Evolutionary conservation across 92 coral and sea anemone species (phyloP), one percentile per base, ranked within the genome.

Genomic region (Diadumene lineata): DNA sequence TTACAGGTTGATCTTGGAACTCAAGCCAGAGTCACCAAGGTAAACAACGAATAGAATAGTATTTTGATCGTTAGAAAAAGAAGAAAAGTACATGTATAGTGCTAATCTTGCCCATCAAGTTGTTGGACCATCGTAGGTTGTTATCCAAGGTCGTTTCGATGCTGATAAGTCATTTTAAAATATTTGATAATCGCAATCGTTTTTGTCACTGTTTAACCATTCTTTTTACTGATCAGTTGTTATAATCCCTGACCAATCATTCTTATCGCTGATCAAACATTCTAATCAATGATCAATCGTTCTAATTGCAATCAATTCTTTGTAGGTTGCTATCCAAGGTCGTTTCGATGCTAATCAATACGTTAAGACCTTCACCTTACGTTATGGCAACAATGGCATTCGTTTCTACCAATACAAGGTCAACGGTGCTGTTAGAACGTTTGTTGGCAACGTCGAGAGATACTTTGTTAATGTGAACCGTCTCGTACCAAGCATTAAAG

Each of bases 151-250:
- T 8, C 92, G 92, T 3, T 87, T 78, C 56, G 88, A 87, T 55
- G 88, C 92, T 11, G 82, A 83, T 38, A 84, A 87, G 85, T 87
- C n/a, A n/a, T n/a, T n/a, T n/a, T n/a, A n/a, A n/a, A n/a, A n/a
- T n/a, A n/a, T n/a, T n/a, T n/a, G n/a, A n/a, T n/a, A n/a, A n/a
- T n/a, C n/a, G n/a, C n/a, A n/a, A n/a, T n/a, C n/a, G n/a, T n/a
- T n/a, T n/a, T n/a, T n/a, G n/a, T n/a, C n/a, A n/a, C n/a, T n/a
- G n/a, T n/a, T n/a, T n/a, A n/a, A n/a, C n/a, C n/a, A n/a, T n/a
- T n/a, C n/a, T n/a, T n/a, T n/a, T n/a, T n/a, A n/a, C n/a, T n/a
- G n/a, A n/a, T n/a, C n/a, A n/a, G n/a, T n/a, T n/a, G n/a, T n/a
- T n/a, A n/a, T n/a, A n/a, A n/a, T n/a, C n/a, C n/a, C n/a, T n/a